These are phyloP conservation scores for Agelaius phoeniceus DNA, from an alignment of 2,113 vertebrate species.

Conservation along the genomic window DNA sequence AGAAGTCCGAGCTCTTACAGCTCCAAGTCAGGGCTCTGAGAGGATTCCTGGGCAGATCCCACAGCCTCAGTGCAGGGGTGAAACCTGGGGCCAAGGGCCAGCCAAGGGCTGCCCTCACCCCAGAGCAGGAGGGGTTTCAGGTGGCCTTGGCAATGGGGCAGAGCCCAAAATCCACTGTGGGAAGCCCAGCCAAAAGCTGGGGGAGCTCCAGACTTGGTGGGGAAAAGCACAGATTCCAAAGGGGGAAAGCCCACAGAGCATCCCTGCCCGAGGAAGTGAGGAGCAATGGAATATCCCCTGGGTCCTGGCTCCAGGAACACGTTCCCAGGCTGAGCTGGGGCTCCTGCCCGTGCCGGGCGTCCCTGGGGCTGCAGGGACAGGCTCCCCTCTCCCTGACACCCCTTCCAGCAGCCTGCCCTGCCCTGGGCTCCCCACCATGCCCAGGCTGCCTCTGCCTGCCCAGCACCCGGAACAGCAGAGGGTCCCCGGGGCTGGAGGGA, in stretches of 20 bases:
- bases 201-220: accelerated
- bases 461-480: not conserved
- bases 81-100: not conserved
- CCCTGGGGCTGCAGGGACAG: not conserved
- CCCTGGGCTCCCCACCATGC: too few species aligned
- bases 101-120: not conserved
- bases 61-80: accelerated
- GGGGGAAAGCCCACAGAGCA: not conserved
- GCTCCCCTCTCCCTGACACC: not conserved
- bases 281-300: not conserved
- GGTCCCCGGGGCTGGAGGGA: accelerated
- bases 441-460: not conserved
- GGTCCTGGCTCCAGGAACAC: not conserved
- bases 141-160: not conserved
- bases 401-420: too few species aligned
- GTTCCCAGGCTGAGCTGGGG: not conserved
- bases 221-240: too few species aligned
- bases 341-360: not conserved
- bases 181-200: not conserved
- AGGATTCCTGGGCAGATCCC: accelerated
- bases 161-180: not conserved
- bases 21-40: accelerated
- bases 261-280: not conserved
- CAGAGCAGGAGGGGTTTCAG: not conserved
- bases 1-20: not conserved